Percentiles rank a stretch among this genome's conserved stretches.
Evolutionary conservation across 2,113 vertebrate genomes (phyloP).

Genomic region (Caloenas nicobarica): DNA sequence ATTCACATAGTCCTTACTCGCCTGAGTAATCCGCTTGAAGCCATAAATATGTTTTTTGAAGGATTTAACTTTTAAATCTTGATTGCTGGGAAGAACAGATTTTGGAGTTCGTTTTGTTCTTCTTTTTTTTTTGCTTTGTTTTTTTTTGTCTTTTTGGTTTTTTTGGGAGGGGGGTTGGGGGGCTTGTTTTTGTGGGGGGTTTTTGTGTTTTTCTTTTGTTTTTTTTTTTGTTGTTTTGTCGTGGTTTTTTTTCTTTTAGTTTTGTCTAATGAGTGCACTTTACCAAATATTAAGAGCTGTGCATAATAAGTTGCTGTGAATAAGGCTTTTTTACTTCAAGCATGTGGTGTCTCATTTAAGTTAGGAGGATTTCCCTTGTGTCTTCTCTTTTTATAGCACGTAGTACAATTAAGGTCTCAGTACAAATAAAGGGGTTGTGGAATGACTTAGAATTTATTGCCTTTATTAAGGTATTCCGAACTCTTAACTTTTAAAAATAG

Average conservation of each 20-base stretch:
- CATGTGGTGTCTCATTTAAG: rapidly evolving
- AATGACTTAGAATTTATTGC: background rate
- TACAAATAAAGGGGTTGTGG: background rate
- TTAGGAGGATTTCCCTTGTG: background rate
- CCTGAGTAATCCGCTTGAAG: background rate
- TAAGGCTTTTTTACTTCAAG: background rate
- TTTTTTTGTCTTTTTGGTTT: background rate
- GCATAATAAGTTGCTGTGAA: background rate
- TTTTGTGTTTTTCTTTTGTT: too few species aligned
- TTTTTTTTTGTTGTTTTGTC: background rate
- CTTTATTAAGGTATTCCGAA: constrained; percentile 14
- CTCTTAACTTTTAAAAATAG: constrained; percentile 15
- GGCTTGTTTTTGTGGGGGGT: background rate
- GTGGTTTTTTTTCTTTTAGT: background rate
- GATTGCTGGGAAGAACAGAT: background rate
- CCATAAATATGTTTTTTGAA: background rate
- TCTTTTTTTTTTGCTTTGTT: too few species aligned
- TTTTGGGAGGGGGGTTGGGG: too few species aligned
- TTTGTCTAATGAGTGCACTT: background rate
- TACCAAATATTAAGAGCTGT: background rate
- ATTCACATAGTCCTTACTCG: background rate
- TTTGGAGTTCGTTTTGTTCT: background rate
- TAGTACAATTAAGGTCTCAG: background rate
- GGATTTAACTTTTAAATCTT: background rate
- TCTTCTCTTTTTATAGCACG: background rate